Conservation (phyloP, 2,113 vertebrate genomes). For the Nyctibius bracteatus region DNA sequence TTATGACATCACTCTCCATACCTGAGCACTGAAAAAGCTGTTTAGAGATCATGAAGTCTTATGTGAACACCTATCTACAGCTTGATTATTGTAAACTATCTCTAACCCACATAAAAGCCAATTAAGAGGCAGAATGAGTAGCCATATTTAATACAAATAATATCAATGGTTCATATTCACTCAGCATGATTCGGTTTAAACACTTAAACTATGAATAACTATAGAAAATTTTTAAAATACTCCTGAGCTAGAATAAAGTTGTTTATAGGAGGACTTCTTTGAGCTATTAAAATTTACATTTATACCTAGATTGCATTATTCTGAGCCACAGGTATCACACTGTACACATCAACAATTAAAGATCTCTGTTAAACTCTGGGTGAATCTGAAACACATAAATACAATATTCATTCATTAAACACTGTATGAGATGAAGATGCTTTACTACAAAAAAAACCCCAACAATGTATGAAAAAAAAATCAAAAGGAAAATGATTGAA, state of each 20-base stretch:
- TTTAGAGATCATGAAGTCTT: conserved; percentile 33
- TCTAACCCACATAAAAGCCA: conserved; percentile 57
- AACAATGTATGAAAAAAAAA: background rate
- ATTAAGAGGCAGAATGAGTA: conserved; percentile 62
- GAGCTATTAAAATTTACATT: background rate
- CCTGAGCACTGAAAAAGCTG: background rate
- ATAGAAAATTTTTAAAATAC: background rate
- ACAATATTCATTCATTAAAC: background rate
- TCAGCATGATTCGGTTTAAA: conserved; percentile 47
- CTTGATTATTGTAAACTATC: conserved; percentile 59
- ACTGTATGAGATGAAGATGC: background rate
- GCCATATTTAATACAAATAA: conserved; percentile 60
- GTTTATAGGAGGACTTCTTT: background rate
- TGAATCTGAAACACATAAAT: background rate
- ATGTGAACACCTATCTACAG: conserved; percentile 12
- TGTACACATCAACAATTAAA: background rate
- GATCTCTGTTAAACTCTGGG: background rate
- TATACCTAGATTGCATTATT: background rate
- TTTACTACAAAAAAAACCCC: background rate
- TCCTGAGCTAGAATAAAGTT: background rate
- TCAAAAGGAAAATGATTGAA: background rate
- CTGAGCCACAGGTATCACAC: background rate
- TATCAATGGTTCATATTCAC: conserved; percentile 50
- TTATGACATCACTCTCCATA: background rate
- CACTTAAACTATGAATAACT: conserved; percentile 54